Evolutionary conservation across 2,797 vertebrate genomes (phyloP), one percentile per base, ranked within the genome.

Genomic region (Myiothlypis coronata): DNA sequence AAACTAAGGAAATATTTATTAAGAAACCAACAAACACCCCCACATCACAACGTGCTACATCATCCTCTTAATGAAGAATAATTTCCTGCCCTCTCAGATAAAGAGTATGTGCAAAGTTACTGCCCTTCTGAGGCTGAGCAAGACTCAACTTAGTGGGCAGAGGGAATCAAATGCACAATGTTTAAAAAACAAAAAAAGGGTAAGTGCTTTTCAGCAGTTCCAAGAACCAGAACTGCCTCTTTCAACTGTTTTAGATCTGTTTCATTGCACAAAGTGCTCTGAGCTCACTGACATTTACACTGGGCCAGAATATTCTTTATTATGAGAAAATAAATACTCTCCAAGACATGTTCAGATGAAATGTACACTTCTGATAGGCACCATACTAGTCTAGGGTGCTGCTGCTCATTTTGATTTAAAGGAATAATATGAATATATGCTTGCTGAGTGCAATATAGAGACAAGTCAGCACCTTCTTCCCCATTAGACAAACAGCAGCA

Each of bases 251-350:
- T 74, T n/a, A 52, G 12, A 90, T n/a, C 32, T 5, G 2, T 83
- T 77, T 61, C 79, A 65, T 14, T 83, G 72, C 69, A 83, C 4
- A 2, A 68, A 41, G 57, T 3, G 61, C 57, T 35, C 7, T 9
- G 64, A 90, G 71, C 84, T 92, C 81, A 21, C 52, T 93, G 89
- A 83, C 81, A 83, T 94, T 90, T 94, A 82, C 68, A 75, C 4
- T 50, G 50, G 68, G 75, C 32, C 57, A 71, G 53, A 64, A 23
- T 44, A 79, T 79, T 85, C 71, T 87, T 70, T 41, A 37, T 67
- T 76, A 90, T 87, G 64, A 91, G 78, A 93, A 84, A 92, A 90
- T 83, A 87, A 93, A 85, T 14, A 93, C 52, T 34, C 44, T 89
- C 41, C 0, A 1, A 64, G 75, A 91, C 26, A 32, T 2, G 14